Evolutionary conservation across 2,113 vertebrate species (phyloP).

Genomic region (Spilogale gracilis): DNA sequence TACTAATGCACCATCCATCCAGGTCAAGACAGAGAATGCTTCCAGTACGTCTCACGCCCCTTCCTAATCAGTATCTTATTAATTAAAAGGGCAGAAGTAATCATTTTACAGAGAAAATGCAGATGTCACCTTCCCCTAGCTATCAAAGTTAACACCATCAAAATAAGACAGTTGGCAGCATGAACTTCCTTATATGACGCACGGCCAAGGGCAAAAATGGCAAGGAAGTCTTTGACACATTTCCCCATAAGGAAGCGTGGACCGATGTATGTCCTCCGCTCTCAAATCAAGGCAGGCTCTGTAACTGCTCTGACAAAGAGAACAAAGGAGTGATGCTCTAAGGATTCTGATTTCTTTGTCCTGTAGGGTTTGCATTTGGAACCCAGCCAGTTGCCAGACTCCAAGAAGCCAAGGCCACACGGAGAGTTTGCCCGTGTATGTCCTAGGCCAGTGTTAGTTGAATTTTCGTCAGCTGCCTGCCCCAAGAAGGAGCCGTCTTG

Average conservation of each 20-base stretch:
- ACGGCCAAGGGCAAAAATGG: background rate
- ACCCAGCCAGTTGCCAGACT: background rate
- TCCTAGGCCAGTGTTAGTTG: background rate
- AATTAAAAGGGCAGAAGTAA: background rate
- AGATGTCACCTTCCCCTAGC: background rate
- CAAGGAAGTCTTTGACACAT: background rate
- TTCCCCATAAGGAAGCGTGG: background rate
- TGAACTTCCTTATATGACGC: background rate
- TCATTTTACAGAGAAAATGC: slow-evolving; percentile 44
- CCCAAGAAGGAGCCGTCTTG: no score
- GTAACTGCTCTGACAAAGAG: background rate
- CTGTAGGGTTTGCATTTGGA: background rate
- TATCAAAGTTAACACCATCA: background rate
- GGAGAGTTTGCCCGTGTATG: background rate
- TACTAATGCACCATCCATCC: background rate
- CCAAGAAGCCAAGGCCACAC: background rate
- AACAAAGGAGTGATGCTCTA: background rate
- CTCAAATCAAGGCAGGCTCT: background rate
- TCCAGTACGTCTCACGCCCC: background rate
- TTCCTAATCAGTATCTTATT: background rate
- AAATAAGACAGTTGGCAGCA: background rate
- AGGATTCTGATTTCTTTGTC: background rate
- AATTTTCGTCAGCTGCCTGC: background rate
- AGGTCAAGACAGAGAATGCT: background rate
- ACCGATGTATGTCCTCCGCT: background rate